Evolutionary conservation across 1,140 invertebrate species (phyloP).

Genomic region (Drosophila nikananu): DNA sequence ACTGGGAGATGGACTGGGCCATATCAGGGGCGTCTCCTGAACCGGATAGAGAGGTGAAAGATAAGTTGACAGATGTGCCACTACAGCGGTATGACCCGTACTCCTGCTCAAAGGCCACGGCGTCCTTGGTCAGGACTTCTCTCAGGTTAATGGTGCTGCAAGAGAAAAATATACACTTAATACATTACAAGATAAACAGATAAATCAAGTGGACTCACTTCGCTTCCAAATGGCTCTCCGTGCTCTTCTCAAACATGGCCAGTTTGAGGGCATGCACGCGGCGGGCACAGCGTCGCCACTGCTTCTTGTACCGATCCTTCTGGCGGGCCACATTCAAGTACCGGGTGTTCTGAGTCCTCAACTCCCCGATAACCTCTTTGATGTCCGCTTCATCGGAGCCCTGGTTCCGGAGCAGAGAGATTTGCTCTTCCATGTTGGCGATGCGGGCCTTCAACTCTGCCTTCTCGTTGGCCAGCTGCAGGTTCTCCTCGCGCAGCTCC

Average conservation of each 20-base stretch:
- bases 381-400: constrained; percentile 26
- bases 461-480: constrained; percentile 47
- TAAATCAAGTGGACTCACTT: constrained; percentile 14
- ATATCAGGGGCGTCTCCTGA: constrained; percentile 3
- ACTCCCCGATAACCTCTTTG: constrained; percentile 50
- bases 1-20: background rate
- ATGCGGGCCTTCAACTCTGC: constrained; percentile 49
- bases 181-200: too few relatives aligned
- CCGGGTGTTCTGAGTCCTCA: constrained; percentile 51
- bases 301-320: constrained; percentile 70
- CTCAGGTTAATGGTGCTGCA: constrained; percentile 47
- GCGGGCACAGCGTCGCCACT: constrained; percentile 50
- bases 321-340: constrained; percentile 47
- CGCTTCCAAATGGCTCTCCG: constrained; percentile 1
- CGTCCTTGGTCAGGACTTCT: constrained; percentile 52
- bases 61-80: background rate
- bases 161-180: background rate
- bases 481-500: constrained; percentile 59
- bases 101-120: constrained; percentile 56
- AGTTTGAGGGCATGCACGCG: constrained; percentile 59
- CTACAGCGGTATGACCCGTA: constrained; percentile 39
- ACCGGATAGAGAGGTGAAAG: background rate
- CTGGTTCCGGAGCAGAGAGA: constrained; percentile 21
- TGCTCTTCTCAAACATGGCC: constrained; percentile 43
- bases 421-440: constrained; percentile 54